Evolutionary conservation across 2,113 vertebrate species (phyloP), one percentile per base, ranked within the genome.

Genomic region (Phocoena sinus): DNA sequence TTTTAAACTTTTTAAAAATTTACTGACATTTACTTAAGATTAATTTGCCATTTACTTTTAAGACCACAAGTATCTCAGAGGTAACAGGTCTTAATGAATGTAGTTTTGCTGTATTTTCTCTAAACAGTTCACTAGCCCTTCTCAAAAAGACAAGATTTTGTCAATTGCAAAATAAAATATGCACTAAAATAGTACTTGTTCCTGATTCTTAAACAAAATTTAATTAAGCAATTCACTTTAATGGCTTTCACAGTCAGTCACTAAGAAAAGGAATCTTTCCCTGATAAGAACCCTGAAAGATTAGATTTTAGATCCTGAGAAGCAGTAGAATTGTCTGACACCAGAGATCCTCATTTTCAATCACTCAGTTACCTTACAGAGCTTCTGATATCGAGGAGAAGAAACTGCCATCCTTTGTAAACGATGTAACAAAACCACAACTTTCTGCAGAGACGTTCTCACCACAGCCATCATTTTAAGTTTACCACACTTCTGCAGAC

Each of bases 401-500:
- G 99, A 99, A 99, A 99, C 99, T 98, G 99, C 99, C 99, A 99
- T 99, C 98, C 99, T 99, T 99, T 99, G 99, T 97, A 99, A 99
- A 98, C 99, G 99, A 99, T 99, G 99, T 98, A 99, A 98, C 99
- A 99, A 99, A 98, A 99, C 99, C 99, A 99, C 99, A 99, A 99
- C 99, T 99, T 99, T 99, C 99, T 99, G 99, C 98, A 99, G 99
- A 99, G 99, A 99, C 79, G 99, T 99, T 99, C 99, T 99, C 99
- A 99, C 99, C 99, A 99, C 99, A 99, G 99, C 99, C 99, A 99
- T 99, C 99, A 99, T 99, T 99, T 99, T 99, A 99, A 99, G 99
- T 99, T 99, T 99, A 99, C 99, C 99, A 99, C 99, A 99, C 99
- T 99, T 99, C 99, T 99, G 99, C 98, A 99, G 99, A 99, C 98